A percentile compares a stretch with the other conserved stretches of the same genome.
phyloP scores from a whole-genome alignment of 2,113 vertebrate species.

The Cepphus grylle region DNA sequence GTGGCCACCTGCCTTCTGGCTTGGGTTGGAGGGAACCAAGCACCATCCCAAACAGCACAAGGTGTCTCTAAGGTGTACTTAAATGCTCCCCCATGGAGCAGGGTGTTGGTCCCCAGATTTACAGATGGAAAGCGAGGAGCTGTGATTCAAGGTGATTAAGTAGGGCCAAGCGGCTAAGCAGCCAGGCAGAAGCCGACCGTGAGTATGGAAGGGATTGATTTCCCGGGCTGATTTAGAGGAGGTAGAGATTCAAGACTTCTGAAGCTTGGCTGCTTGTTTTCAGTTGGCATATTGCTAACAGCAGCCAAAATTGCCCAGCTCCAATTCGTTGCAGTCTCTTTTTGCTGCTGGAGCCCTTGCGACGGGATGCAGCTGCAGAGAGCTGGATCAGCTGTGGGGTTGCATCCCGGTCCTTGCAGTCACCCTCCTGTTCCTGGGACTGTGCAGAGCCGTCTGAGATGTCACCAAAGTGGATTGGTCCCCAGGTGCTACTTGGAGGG shows the following conservation, averaged over 20 bases:
- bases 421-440: neutral
- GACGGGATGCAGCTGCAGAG: neutral
- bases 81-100: neutral
- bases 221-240: neutral
- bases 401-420: accelerated
- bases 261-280: neutral
- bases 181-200: neutral
- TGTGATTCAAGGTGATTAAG: neutral
- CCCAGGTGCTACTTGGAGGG: neutral
- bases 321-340: too few relatives aligned
- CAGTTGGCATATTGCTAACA: neutral
- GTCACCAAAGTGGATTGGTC: neutral
- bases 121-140: neutral
- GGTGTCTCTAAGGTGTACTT: neutral
- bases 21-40: neutral
- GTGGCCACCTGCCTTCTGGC: too few relatives aligned
- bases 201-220: neutral
- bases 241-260: neutral
- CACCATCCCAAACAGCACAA: neutral
- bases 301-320: neutral
- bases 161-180: neutral
- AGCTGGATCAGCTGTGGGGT: neutral
- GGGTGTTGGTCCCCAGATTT: neutral
- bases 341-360: neutral
- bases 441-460: neutral